Evolutionary conservation across 1,140 invertebrate species (phyloP), one percentile per base, ranked within the genome.

Genomic region (Sycobia sp.): DNA sequence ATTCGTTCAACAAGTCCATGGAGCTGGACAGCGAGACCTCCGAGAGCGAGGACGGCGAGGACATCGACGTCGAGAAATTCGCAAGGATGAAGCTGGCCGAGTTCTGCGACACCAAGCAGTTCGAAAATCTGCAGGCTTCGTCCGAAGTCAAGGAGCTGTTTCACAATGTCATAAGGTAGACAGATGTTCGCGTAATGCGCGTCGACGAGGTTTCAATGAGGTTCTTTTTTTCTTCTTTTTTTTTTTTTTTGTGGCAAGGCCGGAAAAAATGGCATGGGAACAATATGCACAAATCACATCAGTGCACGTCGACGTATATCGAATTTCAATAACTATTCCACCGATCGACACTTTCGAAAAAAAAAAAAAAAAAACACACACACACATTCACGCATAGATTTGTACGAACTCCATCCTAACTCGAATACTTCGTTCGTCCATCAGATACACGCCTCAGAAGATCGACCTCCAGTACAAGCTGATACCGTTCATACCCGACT

Each of bases 401-500:
- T 23, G 18, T 10, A 16, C 8, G 9, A n/a, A 49, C 2, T 25
- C 1, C 14, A 49, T 18, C 3, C 25, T 32, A 18, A 32, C 9
- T 34, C n/a, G 7, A 38, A 32, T 32, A 32, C 11, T 32, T 32
- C 29, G 29, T 32, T 4, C 5, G 29, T 4, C 11, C 11, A 32
- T 32, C 69, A 94, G 92, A 72, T 98, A 97, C 76, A 93, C 94
- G 2, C 95, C 95, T 0, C 94, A 97, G 79, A 91, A 89, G 53
- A 91, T 97, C 44, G 93, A 96, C 66, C 84, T 96, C 14, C 94
- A 95, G 20, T 91, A 91, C 73, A 95, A 94, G 73, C 83, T 99
- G 66, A 89, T 92, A 70, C 95, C 97, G 1, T 99, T 98, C 75
- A 90, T 98, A 55, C 96, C 96, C 0, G 96, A 99, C 73, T 99